These are phyloP conservation scores for Dolichoris vasculosae DNA, from an alignment of 1,140 invertebrate genomes.

Conservation along the genomic window DNA sequence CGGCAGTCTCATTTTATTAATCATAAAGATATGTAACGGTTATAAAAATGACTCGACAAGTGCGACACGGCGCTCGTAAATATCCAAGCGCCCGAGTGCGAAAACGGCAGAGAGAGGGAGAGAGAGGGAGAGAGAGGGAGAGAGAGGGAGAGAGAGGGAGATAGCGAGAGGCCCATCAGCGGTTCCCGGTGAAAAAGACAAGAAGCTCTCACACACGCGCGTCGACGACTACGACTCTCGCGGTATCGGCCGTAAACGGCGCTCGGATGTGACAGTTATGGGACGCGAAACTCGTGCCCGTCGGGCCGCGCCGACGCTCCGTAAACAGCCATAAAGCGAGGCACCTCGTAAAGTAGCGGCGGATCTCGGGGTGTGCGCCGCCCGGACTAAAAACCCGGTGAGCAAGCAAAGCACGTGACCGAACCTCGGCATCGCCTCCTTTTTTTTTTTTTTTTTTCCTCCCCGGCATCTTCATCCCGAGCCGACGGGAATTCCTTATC, in stretches of 20 bases:
- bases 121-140: not conserved
- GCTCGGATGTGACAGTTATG: slow-evolving; percentile 72
- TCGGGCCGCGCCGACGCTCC: slow-evolving; percentile 61
- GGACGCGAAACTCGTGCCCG: slow-evolving; percentile 68
- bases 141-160: not conserved
- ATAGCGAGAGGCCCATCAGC: not conserved
- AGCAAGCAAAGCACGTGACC: slow-evolving; percentile 48
- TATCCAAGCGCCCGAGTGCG: not conserved
- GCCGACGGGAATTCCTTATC: slow-evolving; percentile 33
- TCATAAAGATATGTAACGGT: slow-evolving; percentile 50
- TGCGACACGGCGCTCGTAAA: slow-evolving; percentile 39
- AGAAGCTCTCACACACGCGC: not conserved
- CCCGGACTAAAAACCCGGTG: slow-evolving; percentile 25
- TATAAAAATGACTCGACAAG: slow-evolving; percentile 29
- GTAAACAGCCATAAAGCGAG: slow-evolving; percentile 69
- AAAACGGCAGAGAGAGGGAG: not conserved
- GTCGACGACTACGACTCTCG: not conserved
- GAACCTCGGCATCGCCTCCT: slow-evolving; percentile 6
- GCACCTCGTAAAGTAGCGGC: slow-evolving; percentile 59
- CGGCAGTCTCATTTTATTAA: slow-evolving; percentile 34
- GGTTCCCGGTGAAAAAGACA: too few relatives aligned
- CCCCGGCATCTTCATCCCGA: not conserved
- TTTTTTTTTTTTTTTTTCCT: too few relatives aligned
- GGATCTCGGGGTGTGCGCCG: not conserved
- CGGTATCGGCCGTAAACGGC: slow-evolving; percentile 63